Evolutionary conservation across 2,797 vertebrate species (phyloP), one percentile per base, ranked within the genome.

Genomic region (Harpagifer antarcticus): DNA sequence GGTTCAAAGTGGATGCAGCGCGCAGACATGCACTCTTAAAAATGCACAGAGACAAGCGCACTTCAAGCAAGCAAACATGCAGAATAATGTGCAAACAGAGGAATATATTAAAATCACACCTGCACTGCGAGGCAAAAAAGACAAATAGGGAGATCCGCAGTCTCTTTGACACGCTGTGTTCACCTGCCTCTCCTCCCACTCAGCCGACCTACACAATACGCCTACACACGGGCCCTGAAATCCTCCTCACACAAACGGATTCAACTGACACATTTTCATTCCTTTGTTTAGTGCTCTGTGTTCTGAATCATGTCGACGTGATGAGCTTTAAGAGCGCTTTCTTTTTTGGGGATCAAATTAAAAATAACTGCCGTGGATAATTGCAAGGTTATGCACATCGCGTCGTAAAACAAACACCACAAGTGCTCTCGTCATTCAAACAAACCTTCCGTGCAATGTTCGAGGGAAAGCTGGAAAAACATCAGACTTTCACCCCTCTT

Each of bases 151-250:
- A 81, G 83, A 84, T 88, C 68, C 85, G 74, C 60, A 31, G 88
- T 88, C 78, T 81, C 79, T 88, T 74, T 91, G 88, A 88, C 85
- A 86, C 88, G 71, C 74, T 74, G 88, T 75, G 89, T 92, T 91
- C 91, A 91, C 92, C 91, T 91, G 92, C 81, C 82, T 88, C 70
- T 88, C 82, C 89, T 88, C 88, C 93, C 91, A 92, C 92, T 89
- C 87, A 54, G 65, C 91, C 91, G 60, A 88, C 94, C 92, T 86
- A 94, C 92, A 87, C 85, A 87, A 76, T 74, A 89, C 92, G 83
- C 91, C 92, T 85, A 91, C 93, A 86, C 91, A 79, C 40, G 0
- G 54, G 67, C 82, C 71, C 87, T 88, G 76, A 83, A 86, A 85
- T 80, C 66, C 84, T 88, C 56, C 82, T 79, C 63, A 57, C 79